Percentiles rank a stretch among this genome's conserved stretches.
Evolutionary conservation across 2,797 vertebrate species (phyloP).

Genomic region (Oryzias dopingdopingensis): DNA sequence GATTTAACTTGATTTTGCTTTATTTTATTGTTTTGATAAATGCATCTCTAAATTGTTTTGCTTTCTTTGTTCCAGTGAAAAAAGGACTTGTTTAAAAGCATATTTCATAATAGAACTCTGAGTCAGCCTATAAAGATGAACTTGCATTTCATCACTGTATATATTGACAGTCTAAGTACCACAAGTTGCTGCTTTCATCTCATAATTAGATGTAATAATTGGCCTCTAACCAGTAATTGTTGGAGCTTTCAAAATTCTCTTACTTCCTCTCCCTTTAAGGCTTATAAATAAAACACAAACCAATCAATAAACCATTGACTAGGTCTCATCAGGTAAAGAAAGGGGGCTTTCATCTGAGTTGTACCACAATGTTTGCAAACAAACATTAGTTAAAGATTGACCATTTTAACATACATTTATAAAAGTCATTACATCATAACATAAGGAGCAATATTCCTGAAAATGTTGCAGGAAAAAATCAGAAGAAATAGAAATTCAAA

Average conservation of each 20-base stretch:
- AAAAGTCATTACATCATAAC: no score
- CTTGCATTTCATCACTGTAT: conserved; percentile 31
- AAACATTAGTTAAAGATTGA: conserved; percentile 43
- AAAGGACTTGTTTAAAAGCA: no score
- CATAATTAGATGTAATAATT: conserved; percentile 61
- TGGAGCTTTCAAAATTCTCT: conserved; percentile 56
- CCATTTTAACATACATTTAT: no score
- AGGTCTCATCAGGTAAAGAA: conserved; percentile 65
- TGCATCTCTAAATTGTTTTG: no score
- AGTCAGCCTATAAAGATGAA: conserved; percentile 20
- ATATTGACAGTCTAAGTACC: conserved; percentile 26
- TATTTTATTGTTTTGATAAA: no score
- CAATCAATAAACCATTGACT: conserved; percentile 75
- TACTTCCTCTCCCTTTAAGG: conserved; percentile 60
- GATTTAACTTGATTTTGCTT: no score
- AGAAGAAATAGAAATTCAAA: no score
- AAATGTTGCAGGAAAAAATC: no score
- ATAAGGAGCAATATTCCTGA: no score
- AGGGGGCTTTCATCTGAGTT: conserved; percentile 53
- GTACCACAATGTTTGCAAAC: conserved; percentile 45
- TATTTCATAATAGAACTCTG: neutral
- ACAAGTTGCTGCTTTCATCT: conserved; percentile 45
- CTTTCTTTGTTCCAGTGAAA: no score
- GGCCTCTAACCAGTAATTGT: conserved; percentile 51
- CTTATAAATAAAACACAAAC: conserved; percentile 72